Conservation (phyloP, 2,888 invertebrate genomes). For the Synergus itoensis region DNA sequence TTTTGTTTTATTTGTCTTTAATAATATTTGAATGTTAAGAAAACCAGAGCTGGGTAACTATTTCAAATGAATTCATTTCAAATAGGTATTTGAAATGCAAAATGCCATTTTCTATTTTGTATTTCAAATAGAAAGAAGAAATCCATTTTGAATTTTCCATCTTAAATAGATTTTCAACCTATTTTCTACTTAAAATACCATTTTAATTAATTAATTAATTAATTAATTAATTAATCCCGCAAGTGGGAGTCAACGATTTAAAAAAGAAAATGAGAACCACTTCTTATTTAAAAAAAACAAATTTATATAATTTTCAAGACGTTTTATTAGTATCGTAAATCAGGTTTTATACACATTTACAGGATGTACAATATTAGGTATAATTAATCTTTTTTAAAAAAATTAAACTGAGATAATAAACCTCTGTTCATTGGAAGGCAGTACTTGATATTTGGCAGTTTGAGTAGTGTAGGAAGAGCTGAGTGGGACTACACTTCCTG, state of each 20-base stretch:
- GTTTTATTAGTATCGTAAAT: conserved; percentile 28
- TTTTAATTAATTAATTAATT: no score
- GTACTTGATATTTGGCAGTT: conserved; percentile 68
- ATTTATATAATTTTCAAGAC: background rate
- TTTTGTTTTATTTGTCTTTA: background rate
- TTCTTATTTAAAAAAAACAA: background rate
- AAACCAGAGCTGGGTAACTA: no score
- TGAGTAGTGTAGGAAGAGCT: conserved; percentile 66
- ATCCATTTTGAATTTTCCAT: no score
- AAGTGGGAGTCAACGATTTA: no score
- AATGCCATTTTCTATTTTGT: no score
- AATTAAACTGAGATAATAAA: conserved; percentile 68
- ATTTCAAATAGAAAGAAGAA: no score
- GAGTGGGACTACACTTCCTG: conserved; percentile 62
- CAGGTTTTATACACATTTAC: conserved; percentile 51
- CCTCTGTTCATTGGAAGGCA: conserved; percentile 64
- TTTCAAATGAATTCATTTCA: no score
- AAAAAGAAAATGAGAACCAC: no score
- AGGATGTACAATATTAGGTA: conserved; percentile 58
- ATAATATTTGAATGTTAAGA: background rate
- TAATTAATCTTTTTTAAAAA: background rate
- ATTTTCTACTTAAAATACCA: no score
- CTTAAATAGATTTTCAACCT: no score
- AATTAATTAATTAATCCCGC: no score
- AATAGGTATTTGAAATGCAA: no score